These are phyloP conservation scores for Stenodema calcarata DNA, from an alignment of 2,888 invertebrate genomes.

Conservation along the genomic window DNA sequence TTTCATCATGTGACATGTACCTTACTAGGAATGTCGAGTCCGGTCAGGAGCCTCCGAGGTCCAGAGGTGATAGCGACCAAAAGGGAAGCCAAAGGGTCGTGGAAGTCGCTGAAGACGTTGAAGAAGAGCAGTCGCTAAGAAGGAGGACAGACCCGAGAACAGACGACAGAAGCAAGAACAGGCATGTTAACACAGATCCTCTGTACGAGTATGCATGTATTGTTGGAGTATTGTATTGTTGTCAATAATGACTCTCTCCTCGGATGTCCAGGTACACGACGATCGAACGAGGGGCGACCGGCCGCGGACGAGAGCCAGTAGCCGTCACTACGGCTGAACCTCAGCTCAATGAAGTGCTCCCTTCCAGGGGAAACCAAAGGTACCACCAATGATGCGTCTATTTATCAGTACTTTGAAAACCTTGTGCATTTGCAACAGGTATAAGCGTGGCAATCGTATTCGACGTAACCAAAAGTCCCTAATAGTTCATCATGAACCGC, in stretches of 20 bases:
- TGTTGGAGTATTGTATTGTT: background rate
- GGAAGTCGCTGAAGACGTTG: conserved; percentile 7
- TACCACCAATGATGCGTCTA: background rate
- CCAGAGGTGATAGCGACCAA: background rate
- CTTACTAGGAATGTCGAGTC: conserved; percentile 19
- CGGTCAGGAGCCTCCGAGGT: background rate
- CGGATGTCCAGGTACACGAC: conserved; percentile 64
- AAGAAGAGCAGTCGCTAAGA: background rate
- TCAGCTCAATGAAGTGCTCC: conserved; percentile 71
- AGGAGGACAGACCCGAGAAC: background rate
- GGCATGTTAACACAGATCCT: background rate
- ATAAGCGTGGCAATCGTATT: no score
- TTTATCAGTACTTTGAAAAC: no score
- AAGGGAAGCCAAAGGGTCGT: conserved; percentile 43
- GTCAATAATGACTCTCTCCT: background rate
- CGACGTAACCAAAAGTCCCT: no score
- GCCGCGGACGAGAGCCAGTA: background rate
- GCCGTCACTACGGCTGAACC: conserved; percentile 66
- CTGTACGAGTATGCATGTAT: background rate
- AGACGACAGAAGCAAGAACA: conserved; percentile 18
- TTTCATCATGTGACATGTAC: no score
- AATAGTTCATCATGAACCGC: no score
- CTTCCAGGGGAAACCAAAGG: conserved; percentile 60
- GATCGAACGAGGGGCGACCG: conserved; percentile 63
- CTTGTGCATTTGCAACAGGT: no score